Percentiles rank a stretch among this genome's conserved stretches.
Evolutionary conservation across 1,140 invertebrate genomes (phyloP).

Genomic region (Pseudomyrmex dendroicus): DNA sequence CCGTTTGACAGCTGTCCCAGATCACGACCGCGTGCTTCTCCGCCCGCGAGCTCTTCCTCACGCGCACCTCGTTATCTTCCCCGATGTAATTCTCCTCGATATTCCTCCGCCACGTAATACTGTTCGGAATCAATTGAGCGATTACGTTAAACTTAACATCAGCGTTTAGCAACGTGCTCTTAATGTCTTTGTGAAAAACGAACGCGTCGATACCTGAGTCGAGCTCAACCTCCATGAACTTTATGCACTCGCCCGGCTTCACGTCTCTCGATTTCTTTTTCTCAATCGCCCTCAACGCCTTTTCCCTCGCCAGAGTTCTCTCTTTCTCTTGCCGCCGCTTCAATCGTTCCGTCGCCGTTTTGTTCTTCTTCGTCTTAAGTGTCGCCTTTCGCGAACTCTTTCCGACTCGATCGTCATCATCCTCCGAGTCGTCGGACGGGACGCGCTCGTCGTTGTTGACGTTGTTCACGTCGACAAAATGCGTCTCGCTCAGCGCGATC

Average conservation of each 20-base stretch:
- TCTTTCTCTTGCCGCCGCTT: conserved; percentile 70
- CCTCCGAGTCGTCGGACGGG: background rate
- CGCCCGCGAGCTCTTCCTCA: conserved; percentile 49
- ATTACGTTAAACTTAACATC: conserved; percentile 76
- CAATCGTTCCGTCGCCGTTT: conserved; percentile 66
- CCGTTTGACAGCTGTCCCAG: conserved; percentile 80
- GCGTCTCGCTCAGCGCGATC: background rate
- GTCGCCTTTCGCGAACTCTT: background rate
- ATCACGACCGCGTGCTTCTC: conserved; percentile 81
- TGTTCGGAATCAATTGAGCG: conserved; percentile 78
- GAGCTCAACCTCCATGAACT: conserved; percentile 84
- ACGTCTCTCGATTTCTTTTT: conserved; percentile 76
- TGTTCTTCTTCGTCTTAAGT: conserved; percentile 58
- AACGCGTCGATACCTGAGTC: conserved; percentile 81
- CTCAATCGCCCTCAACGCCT: conserved; percentile 77
- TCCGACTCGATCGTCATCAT: background rate
- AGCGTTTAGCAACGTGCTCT: conserved; percentile 69
- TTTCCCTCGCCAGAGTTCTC: conserved; percentile 74
- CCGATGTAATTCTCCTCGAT: conserved; percentile 74
- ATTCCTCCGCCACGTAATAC: conserved; percentile 84
- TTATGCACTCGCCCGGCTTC: conserved; percentile 86
- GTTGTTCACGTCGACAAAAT: background rate
- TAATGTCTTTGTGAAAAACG: conserved; percentile 75
- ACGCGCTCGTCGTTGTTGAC: background rate
- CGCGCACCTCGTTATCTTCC: conserved; percentile 72